Percentiles rank a stretch among this genome's conserved stretches.
Evolutionary conservation across 2,797 vertebrate species (phyloP).

Genomic region (Betta splendens): DNA sequence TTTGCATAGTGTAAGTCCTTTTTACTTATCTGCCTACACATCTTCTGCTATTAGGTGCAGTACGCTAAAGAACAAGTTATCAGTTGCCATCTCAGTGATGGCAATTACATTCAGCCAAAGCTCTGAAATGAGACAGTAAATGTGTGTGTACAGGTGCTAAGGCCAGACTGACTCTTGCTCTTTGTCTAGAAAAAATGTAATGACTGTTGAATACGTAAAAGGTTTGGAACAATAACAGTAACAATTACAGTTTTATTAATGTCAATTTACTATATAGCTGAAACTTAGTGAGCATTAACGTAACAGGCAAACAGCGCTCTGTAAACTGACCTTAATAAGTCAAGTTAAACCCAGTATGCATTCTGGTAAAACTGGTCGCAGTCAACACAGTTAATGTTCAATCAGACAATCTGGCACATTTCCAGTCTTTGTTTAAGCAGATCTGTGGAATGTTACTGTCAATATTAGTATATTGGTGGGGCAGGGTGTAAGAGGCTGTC

Average conservation of each 20-base stretch:
- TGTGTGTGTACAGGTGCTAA: neutral
- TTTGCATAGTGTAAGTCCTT: too few species aligned
- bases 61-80: neutral
- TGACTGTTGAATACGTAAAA: neutral
- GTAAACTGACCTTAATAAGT: slow-evolving; percentile 13
- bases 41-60: neutral
- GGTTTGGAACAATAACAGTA: neutral
- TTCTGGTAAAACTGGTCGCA: slow-evolving; percentile 38
- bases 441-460: slow-evolving; percentile 9
- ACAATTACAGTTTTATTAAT: too few species aligned
- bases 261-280: too few species aligned
- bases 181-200: neutral
- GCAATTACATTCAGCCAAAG: neutral
- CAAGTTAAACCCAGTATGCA: slow-evolving; percentile 8
- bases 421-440: slow-evolving; percentile 16
- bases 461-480: neutral
- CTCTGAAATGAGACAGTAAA: neutral
- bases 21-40: neutral
- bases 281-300: neutral
- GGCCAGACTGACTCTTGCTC: too few species aligned
- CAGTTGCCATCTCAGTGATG: neutral
- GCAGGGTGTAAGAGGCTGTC: neutral
- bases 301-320: neutral
- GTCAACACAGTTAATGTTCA: slow-evolving; percentile 44
- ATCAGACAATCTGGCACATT: slow-evolving; percentile 12